Percentiles rank a stretch among this genome's conserved stretches.
Evolutionary conservation across 2,797 vertebrate species (phyloP).

Genomic region (Menidia menidia): DNA sequence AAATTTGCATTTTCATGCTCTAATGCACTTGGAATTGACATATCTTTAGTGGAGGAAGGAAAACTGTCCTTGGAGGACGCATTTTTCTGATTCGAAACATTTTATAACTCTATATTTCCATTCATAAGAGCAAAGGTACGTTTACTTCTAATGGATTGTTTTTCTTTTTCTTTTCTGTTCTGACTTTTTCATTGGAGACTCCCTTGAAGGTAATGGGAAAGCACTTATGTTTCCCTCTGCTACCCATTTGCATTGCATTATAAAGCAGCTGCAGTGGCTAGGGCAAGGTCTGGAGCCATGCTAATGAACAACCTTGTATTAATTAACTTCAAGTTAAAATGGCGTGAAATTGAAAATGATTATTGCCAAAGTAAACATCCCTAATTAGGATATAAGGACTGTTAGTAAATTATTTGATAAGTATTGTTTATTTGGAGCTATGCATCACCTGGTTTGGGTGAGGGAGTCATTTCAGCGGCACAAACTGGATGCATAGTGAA

Average conservation of each 20-base stretch:
- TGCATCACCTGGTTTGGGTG: slow-evolving; percentile 70
- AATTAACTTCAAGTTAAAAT: slow-evolving; percentile 89
- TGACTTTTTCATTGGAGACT: slow-evolving; percentile 52
- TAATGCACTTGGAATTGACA: slow-evolving; percentile 21
- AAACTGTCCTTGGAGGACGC: neutral
- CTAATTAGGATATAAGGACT: slow-evolving; percentile 85
- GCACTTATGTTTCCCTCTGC: slow-evolving; percentile 50
- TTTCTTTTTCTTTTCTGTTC: slow-evolving; percentile 26
- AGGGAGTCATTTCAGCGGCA: slow-evolving; percentile 60
- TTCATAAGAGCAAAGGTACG: slow-evolving; percentile 26
- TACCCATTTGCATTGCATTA: slow-evolving; percentile 75
- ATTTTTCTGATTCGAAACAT: slow-evolving; percentile 6
- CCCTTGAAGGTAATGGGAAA: slow-evolving; percentile 59
- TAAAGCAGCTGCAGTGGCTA: slow-evolving; percentile 70
- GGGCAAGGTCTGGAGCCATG: slow-evolving; percentile 76
- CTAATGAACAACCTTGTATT: slow-evolving; percentile 84
- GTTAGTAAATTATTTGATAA: slow-evolving; percentile 83
- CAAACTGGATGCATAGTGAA: slow-evolving; percentile 34
- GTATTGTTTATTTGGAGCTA: slow-evolving; percentile 79
- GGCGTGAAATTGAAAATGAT: slow-evolving; percentile 88
- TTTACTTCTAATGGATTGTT: slow-evolving; percentile 47
- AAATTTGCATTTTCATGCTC: slow-evolving; percentile 39
- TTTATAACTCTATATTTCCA: slow-evolving; percentile 39
- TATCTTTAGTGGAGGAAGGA: slow-evolving; percentile 40
- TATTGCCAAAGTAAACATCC: slow-evolving; percentile 84